Evolutionary conservation across 1,140 invertebrate genomes (phyloP).

Genomic region (Scaptomyza montana): DNA sequence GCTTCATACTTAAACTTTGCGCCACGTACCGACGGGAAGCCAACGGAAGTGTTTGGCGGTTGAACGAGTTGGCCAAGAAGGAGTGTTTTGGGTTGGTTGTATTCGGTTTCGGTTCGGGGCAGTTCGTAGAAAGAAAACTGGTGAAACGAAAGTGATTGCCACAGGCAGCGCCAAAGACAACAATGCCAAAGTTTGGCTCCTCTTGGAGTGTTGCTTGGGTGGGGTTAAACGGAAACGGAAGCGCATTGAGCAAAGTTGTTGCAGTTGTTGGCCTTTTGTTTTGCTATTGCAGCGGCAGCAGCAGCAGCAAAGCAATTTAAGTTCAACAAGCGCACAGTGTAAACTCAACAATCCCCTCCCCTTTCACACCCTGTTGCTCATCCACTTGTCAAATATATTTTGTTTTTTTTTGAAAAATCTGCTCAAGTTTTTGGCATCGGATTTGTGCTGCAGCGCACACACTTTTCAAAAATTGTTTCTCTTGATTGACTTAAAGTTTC

Average conservation of each 20-base stretch:
- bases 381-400: constrained; percentile 70
- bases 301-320: constrained; percentile 73
- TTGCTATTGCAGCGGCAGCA: constrained; percentile 57
- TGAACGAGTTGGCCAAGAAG: constrained; percentile 29
- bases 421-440: constrained; percentile 37
- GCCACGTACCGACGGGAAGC: constrained; percentile 26
- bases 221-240: constrained; percentile 70
- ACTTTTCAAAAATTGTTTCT: constrained; percentile 69
- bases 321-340: constrained; percentile 72
- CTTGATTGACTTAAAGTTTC: constrained; percentile 72
- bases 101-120: neutral
- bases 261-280: constrained; percentile 77
- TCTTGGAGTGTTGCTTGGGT: neutral
- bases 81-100: neutral
- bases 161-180: constrained; percentile 76
- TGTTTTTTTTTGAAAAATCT: constrained; percentile 13
- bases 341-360: constrained; percentile 7
- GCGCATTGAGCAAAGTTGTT: constrained; percentile 81
- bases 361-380: too few relatives aligned
- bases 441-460: constrained; percentile 48
- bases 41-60: constrained; percentile 74
- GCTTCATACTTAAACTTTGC: constrained; percentile 67
- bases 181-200: constrained; percentile 73
- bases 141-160: constrained; percentile 74
- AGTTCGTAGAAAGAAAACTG: constrained; percentile 11